Percentiles rank a stretch among this genome's conserved stretches.
These are phyloP conservation scores for Hephaestus fuliginosus DNA, from an alignment of 2,797 vertebrate genomes.

Conservation along the genomic window DNA sequence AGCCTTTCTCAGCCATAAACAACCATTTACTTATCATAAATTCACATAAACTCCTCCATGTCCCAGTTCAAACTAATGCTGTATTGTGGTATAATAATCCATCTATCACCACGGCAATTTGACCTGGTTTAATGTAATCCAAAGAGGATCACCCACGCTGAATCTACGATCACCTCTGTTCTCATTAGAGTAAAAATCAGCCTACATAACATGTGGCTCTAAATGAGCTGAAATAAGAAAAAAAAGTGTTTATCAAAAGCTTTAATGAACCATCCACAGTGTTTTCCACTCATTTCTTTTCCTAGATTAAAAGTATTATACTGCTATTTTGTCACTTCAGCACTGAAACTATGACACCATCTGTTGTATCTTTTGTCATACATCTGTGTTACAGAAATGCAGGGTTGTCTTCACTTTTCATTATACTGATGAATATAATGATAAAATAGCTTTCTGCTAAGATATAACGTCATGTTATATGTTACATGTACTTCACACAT, in stretches of 20 bases:
- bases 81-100: constrained; percentile 70
- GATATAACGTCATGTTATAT: background rate
- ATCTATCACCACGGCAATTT: constrained; percentile 68
- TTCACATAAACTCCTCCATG: constrained; percentile 57
- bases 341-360: constrained; percentile 2
- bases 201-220: constrained; percentile 40
- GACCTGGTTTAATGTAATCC: constrained; percentile 78
- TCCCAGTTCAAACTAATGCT: constrained; percentile 65
- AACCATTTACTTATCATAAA: constrained; percentile 67
- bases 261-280: constrained; percentile 37
- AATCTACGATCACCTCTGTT: constrained; percentile 63
- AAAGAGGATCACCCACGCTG: constrained; percentile 67
- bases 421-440: constrained; percentile 4
- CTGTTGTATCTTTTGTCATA: background rate
- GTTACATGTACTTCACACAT: background rate
- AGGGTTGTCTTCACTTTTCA: background rate
- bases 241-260: constrained; percentile 37
- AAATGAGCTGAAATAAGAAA: constrained; percentile 47
- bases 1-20: constrained; percentile 65
- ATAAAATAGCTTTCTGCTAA: background rate
- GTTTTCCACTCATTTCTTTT: constrained; percentile 19
- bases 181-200: constrained; percentile 70
- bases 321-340: constrained; percentile 17
- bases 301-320: constrained; percentile 29
- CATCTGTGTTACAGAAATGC: too few species aligned